phyloP scores from a whole-genome alignment of 2,888 invertebrate species.

The Drosophila borborema region DNA sequence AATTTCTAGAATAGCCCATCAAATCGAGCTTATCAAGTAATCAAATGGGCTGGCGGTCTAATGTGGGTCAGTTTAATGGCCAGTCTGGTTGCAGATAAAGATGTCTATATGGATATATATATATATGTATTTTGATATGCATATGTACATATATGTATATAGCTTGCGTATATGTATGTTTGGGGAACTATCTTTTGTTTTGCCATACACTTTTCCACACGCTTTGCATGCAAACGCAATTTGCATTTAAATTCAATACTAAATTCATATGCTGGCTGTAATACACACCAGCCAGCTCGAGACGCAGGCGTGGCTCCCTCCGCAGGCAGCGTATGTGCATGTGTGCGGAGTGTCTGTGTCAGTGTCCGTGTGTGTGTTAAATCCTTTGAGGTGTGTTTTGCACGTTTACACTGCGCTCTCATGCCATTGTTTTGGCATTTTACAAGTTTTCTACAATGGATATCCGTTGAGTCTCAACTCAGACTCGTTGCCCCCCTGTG shows the following conservation, averaged over 20 bases:
- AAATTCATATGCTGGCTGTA: conserved; percentile 79
- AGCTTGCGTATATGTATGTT: conserved; percentile 2
- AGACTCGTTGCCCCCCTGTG: conserved; percentile 33
- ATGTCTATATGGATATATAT: not conserved
- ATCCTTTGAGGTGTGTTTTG: conserved; percentile 57
- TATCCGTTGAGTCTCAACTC: conserved; percentile 64
- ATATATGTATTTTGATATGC: not conserved
- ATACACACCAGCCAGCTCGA: conserved; percentile 60
- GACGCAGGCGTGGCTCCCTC: conserved; percentile 41
- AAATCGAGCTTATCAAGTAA: conserved; percentile 29
- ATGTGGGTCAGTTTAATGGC: conserved; percentile 38
- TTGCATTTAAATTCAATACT: conserved; percentile 82
- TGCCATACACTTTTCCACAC: conserved; percentile 62
- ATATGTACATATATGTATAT: not conserved
- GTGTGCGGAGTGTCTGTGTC: not conserved
- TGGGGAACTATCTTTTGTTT: conserved; percentile 22
- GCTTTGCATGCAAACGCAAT: conserved; percentile 77
- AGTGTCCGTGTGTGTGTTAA: conserved; percentile 26
- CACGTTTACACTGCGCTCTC: conserved; percentile 42
- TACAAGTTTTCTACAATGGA: conserved; percentile 80
- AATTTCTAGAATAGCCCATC: conserved; percentile 15
- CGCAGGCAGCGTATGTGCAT: conserved; percentile 28
- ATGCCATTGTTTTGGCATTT: conserved; percentile 73
- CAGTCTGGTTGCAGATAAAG: conserved; percentile 5
- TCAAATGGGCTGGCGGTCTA: conserved; percentile 6